Evolutionary conservation across 1,140 invertebrate genomes (phyloP).

Genomic region (Panagrolaimus sp.): DNA sequence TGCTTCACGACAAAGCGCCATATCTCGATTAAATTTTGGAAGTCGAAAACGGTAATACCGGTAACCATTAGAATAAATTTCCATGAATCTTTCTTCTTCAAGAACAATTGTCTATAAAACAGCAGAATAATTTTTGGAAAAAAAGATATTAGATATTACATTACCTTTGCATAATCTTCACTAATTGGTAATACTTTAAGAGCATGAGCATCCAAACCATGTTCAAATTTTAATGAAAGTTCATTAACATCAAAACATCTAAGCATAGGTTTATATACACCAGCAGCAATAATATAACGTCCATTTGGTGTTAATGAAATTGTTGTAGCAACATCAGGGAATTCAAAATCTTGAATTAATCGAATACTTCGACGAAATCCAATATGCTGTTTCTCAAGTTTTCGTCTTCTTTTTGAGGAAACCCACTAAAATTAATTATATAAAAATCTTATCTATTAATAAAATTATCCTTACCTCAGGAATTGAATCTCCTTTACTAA

Average conservation of each 20-base stretch:
- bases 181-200: constrained; percentile 66
- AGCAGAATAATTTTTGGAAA: neutral
- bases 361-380: constrained; percentile 83
- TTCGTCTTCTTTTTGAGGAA: constrained; percentile 77
- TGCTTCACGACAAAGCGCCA: constrained; percentile 79
- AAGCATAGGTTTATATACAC: constrained; percentile 82
- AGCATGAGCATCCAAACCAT: constrained; percentile 90
- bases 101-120: constrained; percentile 63
- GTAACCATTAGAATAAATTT: constrained; percentile 87
- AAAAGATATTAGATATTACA: too few species aligned
- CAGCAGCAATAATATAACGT: constrained; percentile 80
- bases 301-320: constrained; percentile 82
- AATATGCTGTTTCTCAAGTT: constrained; percentile 80
- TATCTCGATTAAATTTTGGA: constrained; percentile 87
- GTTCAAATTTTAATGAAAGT: constrained; percentile 93
- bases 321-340: constrained; percentile 79
- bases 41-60: constrained; percentile 82
- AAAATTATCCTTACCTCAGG: neutral
- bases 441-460: neutral
- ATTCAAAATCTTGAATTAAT: constrained; percentile 98
- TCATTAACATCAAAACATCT: constrained; percentile 93
- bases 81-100: constrained; percentile 72
- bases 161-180: constrained; percentile 63
- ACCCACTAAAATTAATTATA: constrained; percentile 72
- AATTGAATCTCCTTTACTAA: constrained; percentile 36